A percentile compares a stretch with the other conserved stretches of the same genome.
phyloP scores from a whole-genome alignment of 92 coral and sea anemone genomes.

The Phenganax stokvisi region DNA sequence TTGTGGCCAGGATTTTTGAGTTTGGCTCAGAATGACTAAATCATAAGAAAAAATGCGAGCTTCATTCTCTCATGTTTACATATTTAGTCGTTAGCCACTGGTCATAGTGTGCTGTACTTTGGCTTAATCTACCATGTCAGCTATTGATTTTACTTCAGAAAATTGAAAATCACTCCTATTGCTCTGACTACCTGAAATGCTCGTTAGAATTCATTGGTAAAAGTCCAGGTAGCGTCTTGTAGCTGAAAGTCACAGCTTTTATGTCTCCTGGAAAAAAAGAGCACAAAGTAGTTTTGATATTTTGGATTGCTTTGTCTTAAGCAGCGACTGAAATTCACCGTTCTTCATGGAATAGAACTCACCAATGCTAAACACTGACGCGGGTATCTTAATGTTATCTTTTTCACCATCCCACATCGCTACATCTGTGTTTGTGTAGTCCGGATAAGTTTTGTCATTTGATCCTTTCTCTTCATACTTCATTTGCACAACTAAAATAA shows the following conservation, averaged over 20 bases:
- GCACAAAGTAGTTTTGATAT: neutral
- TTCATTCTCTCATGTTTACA: neutral
- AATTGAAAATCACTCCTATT: too few relatives aligned
- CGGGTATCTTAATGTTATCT: constrained; percentile 74
- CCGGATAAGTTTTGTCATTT: constrained; percentile 74
- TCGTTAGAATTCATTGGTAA: constrained; percentile 65
- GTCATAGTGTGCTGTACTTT: neutral
- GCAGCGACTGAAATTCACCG: neutral
- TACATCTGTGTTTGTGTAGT: constrained; percentile 66
- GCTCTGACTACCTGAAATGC: constrained; percentile 21
- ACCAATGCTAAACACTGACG: constrained; percentile 78
- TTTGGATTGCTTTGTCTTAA: neutral
- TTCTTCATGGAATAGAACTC: neutral
- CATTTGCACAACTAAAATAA: constrained; percentile 37
- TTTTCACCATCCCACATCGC: constrained; percentile 88
- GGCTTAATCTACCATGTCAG: neutral
- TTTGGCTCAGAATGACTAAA: constrained; percentile 62
- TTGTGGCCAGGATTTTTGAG: constrained; percentile 79
- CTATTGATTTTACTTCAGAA: too few relatives aligned
- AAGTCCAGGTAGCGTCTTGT: constrained; percentile 74
- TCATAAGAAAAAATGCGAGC: neutral
- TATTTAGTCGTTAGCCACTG: neutral
- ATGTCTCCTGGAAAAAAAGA: constrained; percentile 55
- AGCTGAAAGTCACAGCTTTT: constrained; percentile 77
- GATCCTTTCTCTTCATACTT: constrained; percentile 79